Percentiles rank a stretch among this genome's conserved stretches.
Conservation (phyloP, 2,797 vertebrate genomes). For the Chloroceryle amazona region DNA sequence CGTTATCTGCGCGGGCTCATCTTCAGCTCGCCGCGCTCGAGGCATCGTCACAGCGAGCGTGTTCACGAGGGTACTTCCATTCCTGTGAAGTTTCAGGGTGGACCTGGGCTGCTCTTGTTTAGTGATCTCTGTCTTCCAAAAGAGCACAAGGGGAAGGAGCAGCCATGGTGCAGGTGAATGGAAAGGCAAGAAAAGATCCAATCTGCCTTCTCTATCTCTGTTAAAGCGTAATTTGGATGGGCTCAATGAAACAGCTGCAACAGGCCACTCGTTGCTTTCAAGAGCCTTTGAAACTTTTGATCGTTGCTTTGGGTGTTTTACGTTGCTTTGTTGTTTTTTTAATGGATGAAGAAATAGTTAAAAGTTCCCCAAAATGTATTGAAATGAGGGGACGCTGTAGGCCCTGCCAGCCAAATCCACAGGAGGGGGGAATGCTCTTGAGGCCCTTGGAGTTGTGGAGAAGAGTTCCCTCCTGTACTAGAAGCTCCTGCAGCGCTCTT, state of each 20-base stretch:
- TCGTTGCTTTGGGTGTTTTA: background rate
- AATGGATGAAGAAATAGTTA: background rate
- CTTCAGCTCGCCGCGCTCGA: background rate
- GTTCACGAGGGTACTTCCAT: background rate
- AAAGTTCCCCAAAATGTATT: background rate
- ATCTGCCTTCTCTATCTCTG: background rate
- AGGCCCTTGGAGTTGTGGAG: background rate
- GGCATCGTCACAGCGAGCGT: rapidly evolving
- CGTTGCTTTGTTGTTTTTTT: too few relatives aligned
- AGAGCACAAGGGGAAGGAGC: background rate
- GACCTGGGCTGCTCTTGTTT: background rate
- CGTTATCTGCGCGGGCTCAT: background rate
- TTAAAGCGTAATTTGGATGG: background rate
- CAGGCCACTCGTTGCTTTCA: background rate
- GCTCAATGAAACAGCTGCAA: background rate
- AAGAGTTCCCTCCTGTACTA: background rate
- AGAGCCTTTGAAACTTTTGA: background rate
- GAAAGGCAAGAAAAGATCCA: too few relatives aligned
- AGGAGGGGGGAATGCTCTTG: background rate
- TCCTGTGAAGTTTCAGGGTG: background rate
- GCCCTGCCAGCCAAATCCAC: background rate
- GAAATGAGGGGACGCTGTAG: background rate
- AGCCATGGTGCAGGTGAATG: background rate
- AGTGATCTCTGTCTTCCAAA: background rate
- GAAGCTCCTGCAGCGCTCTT: background rate